A percentile compares a stretch with the other conserved stretches of the same genome.
These are phyloP conservation scores for Basileuterus tristriatus DNA, from an alignment of 2,797 vertebrate species.

Conservation along the genomic window DNA sequence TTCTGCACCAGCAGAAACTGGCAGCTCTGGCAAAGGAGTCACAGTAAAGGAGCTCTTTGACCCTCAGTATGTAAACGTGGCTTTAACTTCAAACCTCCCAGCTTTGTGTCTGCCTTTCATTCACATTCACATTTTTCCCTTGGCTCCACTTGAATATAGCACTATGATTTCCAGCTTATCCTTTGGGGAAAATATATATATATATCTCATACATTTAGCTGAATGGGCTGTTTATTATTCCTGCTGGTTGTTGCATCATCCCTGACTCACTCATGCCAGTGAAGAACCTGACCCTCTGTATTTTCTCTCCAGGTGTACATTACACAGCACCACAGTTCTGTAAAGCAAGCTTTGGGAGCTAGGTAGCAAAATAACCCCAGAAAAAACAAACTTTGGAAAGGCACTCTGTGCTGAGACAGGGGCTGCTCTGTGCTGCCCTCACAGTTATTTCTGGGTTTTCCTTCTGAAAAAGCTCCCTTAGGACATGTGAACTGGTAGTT, in stretches of 20 bases:
- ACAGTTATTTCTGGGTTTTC: not conserved
- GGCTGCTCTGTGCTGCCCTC: not conserved
- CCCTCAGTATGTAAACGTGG: not conserved
- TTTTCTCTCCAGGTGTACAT: not conserved
- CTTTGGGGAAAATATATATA: not conserved
- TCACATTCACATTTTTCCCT: not conserved
- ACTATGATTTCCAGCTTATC: conserved; percentile 13
- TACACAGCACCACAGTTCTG: not conserved
- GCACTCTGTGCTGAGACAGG: not conserved
- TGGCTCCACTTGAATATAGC: conserved; percentile 6
- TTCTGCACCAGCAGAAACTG: rapidly evolving
- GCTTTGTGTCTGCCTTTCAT: not conserved
- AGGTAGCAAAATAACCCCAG: conserved; percentile 24
- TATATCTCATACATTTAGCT: not conserved
- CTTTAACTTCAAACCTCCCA: not conserved
- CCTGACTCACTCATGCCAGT: not conserved
- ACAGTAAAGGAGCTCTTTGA: not conserved
- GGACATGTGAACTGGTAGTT: not conserved
- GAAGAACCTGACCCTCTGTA: not conserved
- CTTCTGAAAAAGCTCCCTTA: not conserved
- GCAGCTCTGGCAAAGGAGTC: rapidly evolving
- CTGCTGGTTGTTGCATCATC: not conserved
- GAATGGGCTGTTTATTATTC: conserved; percentile 14
- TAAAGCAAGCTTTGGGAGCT: not conserved
- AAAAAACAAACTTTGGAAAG: conserved; percentile 39